Base-by-base conservation (phyloP, 2,888 invertebrate species). In the Temnothorax rugatulus region DNA sequence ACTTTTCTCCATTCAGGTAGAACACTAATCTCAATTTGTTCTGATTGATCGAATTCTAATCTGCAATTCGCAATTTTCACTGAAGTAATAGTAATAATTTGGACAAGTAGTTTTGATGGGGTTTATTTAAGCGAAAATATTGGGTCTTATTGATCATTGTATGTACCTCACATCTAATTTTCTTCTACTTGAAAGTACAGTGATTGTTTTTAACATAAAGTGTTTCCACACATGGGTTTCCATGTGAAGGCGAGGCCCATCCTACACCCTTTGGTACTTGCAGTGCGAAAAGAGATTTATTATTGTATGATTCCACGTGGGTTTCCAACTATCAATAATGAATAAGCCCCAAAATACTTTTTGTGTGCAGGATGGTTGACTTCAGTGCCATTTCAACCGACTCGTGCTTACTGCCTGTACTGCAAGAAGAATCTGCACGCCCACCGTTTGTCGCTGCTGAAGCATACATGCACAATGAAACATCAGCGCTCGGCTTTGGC, bases 391-490 rank as follows among this genome's bases (percentile, higher is more conserved):
- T 95, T 95, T 87, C 94, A 96, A 93, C 95, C 96, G 1, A 96
- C 96, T 7, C 95, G 96, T 92, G 96, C 96, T 13, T 96, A 95
- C 89, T 96, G 96, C 90, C 94, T 95, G 38, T 96, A 95, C 89
- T 96, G 96, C 88, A 95, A 96, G 82, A 96, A 96, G 91, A 95
- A 95, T 76, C 93, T 96, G 41, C 96, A 96, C 92, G 96, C 96
- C 5, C 96, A 96, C 93, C 94, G 96, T 82, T 92, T 96, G 15
- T 96, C 96, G 76, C 93, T 96, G 59, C 89, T 96, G 61, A 96
- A 96, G 88, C 96, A 96, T 88, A 96, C 96, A 61, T 96, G 96
- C 84, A 96, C 96, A 0, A 95, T 96, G 91, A 95, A 96, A 83
- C 96, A 96, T 92, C 96, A 96, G 86, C 95, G 96, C 90, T 92